These are phyloP conservation scores for Lasaia peninsularis DNA, from an alignment of 1,140 invertebrate genomes.

Conservation along the genomic window DNA sequence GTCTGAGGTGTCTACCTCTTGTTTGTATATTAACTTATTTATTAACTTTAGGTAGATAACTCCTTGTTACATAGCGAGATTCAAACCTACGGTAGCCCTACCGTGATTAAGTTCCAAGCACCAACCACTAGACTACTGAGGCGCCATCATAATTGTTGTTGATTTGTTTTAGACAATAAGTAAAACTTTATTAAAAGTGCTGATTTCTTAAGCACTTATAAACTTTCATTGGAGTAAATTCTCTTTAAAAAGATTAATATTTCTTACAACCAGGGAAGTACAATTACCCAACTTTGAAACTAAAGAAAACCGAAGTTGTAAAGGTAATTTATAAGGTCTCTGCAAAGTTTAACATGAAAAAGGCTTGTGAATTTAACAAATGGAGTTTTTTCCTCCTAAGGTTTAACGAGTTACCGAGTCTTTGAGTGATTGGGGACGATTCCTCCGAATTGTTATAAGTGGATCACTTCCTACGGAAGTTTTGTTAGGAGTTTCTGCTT, in stretches of 20 bases:
- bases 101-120: too few relatives aligned
- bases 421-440: constrained; percentile 7
- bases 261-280: neutral
- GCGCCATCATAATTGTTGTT: too few relatives aligned
- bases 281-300: constrained; percentile 11
- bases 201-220: neutral
- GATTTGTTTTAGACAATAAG: too few relatives aligned
- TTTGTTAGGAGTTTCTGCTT: constrained; percentile 2
- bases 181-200: too few relatives aligned
- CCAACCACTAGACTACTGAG: too few relatives aligned
- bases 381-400: constrained; percentile 12
- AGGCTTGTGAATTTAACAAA: constrained; percentile 21
- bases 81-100: too few relatives aligned
- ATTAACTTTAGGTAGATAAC: too few relatives aligned
- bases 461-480: constrained; percentile 2
- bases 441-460: constrained; percentile 1
- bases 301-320: constrained; percentile 14
- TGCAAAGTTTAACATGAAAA: constrained; percentile 16
- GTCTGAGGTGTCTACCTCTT: too few relatives aligned
- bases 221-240: neutral
- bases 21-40: too few relatives aligned
- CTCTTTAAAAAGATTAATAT: constrained; percentile 11
- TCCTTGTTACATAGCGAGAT: too few relatives aligned
- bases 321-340: constrained; percentile 20
- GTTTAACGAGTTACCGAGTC: constrained; percentile 8